Conservation (phyloP, 2,888 invertebrate genomes). For the Cerceris rybyensis region DNA sequence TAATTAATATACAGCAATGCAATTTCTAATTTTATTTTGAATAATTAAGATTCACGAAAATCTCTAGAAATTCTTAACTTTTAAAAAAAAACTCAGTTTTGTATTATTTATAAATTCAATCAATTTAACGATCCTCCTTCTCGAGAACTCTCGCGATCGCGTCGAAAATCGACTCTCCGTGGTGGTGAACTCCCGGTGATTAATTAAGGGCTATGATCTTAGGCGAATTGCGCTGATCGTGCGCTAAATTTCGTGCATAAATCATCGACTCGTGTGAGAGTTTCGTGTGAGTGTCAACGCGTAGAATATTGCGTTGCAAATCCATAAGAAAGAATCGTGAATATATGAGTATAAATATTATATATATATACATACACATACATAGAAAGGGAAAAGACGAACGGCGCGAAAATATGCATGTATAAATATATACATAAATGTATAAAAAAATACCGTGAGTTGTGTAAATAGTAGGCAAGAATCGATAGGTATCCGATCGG, state of each 20-base stretch:
- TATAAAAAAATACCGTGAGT: slow-evolving; percentile 67
- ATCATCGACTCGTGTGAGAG: neutral
- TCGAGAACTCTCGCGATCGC: slow-evolving; percentile 13
- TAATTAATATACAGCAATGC: too few species aligned
- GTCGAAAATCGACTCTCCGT: slow-evolving; percentile 17
- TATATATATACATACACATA: slow-evolving; percentile 65
- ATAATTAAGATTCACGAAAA: too few species aligned
- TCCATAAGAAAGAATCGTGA: slow-evolving; percentile 39
- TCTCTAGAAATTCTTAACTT: too few species aligned
- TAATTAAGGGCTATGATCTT: slow-evolving; percentile 59
- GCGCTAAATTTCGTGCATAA: slow-evolving; percentile 9
- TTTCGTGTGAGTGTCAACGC: slow-evolving; percentile 7
- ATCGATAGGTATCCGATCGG: slow-evolving; percentile 24
- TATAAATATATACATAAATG: slow-evolving; percentile 63
- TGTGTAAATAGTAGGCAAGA: slow-evolving; percentile 72
- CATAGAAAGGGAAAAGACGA: slow-evolving; percentile 24
- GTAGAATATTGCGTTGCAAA: slow-evolving; percentile 42
- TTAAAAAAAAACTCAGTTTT: too few species aligned
- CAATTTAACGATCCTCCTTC: neutral
- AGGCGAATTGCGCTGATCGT: slow-evolving; percentile 7
- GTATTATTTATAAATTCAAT: too few species aligned
- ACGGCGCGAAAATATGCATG: neutral
- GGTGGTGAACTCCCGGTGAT: slow-evolving; percentile 50
- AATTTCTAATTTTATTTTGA: too few species aligned
- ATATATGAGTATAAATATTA: slow-evolving; percentile 51